Evolutionary conservation across 2,888 invertebrate species (phyloP), one percentile per base, ranked within the genome.

Genomic region (Liposcelis brunnea): DNA sequence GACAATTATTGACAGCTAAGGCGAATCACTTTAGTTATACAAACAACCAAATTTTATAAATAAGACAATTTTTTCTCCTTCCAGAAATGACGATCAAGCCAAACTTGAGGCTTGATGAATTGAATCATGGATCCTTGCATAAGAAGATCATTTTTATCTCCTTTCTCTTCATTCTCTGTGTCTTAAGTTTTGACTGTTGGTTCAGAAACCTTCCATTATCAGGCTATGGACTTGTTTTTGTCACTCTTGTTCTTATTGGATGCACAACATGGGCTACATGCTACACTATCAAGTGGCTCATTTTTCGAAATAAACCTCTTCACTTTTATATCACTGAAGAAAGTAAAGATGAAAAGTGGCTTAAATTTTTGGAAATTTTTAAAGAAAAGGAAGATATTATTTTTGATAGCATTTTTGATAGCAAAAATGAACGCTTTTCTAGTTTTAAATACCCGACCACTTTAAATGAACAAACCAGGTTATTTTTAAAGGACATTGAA

Each of bases 201-300:
- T 40, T 40, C 11, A 7, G 16, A 40, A 40, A 40, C 11, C 40
- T 40, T 18, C 40, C 40, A n/a, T 40, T 40, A 14, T 40, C 40
- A 8, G 40, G 40, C 7, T 40, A 40, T 19, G 40, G 40, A 18
- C 16, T 40, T 11, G 16, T 40, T 18, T 40, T 40, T 40, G n/a
- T 40, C 16, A 40, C 40, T 14, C 40, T 40, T 18, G 7, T 40
- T 11, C 18, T 40, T 7, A 21, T 19, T 19, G 40, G 40, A 12
- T 40, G 40, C 19, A 40, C 40, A 18, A 19, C 40, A 19, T 19
- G 16, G 18, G 12, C 40, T 18, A n/a, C 21, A 15, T 40, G 40
- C 40, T 18, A 40, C 16, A 10, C 6, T 6, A 15, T 35, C 16
- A n/a, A 40, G 16, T n/a, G 12, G 19, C 16, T 14, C 15, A 19